phyloP scores from a whole-genome alignment of 2,797 vertebrate species.

The Champsocephalus esox region DNA sequence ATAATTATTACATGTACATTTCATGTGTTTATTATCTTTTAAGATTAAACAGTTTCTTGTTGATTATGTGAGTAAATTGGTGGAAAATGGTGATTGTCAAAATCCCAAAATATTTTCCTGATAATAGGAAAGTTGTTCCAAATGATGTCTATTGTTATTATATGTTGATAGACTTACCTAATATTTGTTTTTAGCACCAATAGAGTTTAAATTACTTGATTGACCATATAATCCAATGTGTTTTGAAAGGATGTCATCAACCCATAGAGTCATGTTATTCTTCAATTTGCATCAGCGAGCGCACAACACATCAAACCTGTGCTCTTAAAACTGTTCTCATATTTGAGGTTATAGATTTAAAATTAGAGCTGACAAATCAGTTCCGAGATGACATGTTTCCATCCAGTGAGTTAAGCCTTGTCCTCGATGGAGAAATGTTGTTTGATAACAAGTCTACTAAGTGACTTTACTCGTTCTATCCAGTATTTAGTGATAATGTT shows the following conservation, averaged over 20 bases:
- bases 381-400: slow-evolving; percentile 47
- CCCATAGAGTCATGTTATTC: background rate
- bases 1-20: background rate
- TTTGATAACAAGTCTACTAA: slow-evolving; percentile 40
- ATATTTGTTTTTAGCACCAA: background rate
- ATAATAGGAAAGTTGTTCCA: too few species aligned
- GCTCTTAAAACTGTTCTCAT: slow-evolving; percentile 21
- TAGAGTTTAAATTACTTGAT: background rate
- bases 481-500: slow-evolving; percentile 56
- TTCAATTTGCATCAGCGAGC: background rate
- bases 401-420: slow-evolving; percentile 33
- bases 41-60: background rate
- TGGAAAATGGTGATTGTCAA: too few species aligned
- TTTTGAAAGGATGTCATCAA: background rate
- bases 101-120: too few species aligned
- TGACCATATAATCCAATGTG: background rate
- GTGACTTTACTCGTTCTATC: slow-evolving; percentile 40
- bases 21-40: background rate
- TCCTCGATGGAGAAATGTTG: slow-evolving; percentile 28
- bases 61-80: background rate
- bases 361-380: slow-evolving; percentile 29
- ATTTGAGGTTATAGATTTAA: slow-evolving; percentile 38
- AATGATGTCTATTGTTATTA: too few species aligned
- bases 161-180: background rate
- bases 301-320: slow-evolving; percentile 4